Percentiles rank a stretch among this genome's conserved stretches.
Conservation (phyloP, 2,113 vertebrate genomes). For the Xiphorhynchus elegans region DNA sequence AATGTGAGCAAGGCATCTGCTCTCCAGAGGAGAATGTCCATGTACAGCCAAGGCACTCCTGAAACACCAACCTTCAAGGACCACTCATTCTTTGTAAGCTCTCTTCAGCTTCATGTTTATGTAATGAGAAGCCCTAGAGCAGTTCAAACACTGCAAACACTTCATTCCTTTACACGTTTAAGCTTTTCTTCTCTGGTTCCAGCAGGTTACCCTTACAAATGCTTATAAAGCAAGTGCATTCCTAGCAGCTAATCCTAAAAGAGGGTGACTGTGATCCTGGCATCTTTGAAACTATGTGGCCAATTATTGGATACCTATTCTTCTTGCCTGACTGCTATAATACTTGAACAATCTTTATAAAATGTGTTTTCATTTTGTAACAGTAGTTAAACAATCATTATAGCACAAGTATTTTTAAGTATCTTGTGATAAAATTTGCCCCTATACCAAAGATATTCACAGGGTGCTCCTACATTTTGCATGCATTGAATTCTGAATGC, state of each 20-base stretch:
- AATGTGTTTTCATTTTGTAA: neutral
- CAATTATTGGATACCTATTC: neutral
- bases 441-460: neutral
- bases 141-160: neutral
- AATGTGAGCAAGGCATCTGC: constrained; percentile 89
- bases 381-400: neutral
- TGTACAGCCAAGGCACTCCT: constrained; percentile 96
- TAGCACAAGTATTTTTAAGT: neutral
- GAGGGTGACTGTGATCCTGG: neutral
- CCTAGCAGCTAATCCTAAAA: neutral
- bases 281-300: neutral
- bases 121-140: neutral
- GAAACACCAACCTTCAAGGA: constrained; percentile 96
- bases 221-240: neutral
- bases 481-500: neutral
- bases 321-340: neutral
- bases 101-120: neutral
- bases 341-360: neutral
- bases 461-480: neutral
- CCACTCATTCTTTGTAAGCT: constrained; percentile 93
- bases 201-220: neutral
- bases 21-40: constrained; percentile 92
- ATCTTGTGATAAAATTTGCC: neutral
- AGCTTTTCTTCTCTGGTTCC: neutral
- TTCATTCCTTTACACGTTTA: neutral